These are phyloP conservation scores for Colaptes auratus DNA, from an alignment of 2,113 vertebrate genomes.

Conservation along the genomic window DNA sequence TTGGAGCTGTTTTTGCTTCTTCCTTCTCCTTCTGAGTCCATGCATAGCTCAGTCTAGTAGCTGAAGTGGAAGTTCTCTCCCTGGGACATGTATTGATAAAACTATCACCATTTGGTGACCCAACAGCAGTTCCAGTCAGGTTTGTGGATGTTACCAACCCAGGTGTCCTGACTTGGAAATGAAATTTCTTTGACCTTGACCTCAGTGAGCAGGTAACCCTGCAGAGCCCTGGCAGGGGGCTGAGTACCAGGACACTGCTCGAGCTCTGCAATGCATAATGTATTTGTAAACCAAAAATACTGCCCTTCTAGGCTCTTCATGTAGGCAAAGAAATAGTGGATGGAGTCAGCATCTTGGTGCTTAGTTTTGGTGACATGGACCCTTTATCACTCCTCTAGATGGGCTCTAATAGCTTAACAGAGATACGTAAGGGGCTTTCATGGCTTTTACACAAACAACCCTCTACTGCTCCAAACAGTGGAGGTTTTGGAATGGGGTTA, in stretches of 20 bases:
- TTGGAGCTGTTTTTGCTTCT: neutral
- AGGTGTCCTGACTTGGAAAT: neutral
- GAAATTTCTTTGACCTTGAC: neutral
- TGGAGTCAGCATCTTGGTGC: neutral
- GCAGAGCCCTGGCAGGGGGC: neutral
- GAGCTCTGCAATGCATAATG: neutral
- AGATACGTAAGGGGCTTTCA: neutral
- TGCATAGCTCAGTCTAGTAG: neutral
- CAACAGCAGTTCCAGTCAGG: neutral
- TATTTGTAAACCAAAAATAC: neutral
- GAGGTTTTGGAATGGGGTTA: neutral
- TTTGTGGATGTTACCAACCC: neutral
- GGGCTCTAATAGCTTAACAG: neutral
- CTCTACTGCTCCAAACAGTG: neutral
- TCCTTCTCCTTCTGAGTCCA: neutral
- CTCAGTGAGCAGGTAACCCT: neutral
- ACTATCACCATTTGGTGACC: neutral
- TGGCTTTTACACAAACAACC: neutral
- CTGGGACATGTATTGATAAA: neutral
- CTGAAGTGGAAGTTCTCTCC: neutral
- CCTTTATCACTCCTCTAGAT: neutral
- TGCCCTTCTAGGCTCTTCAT: neutral
- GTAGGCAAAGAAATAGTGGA: neutral
- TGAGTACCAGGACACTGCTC: neutral
- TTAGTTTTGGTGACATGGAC: neutral